phyloP scores from a whole-genome alignment of 2,888 invertebrate genomes.

The Rotaria sp. region DNA sequence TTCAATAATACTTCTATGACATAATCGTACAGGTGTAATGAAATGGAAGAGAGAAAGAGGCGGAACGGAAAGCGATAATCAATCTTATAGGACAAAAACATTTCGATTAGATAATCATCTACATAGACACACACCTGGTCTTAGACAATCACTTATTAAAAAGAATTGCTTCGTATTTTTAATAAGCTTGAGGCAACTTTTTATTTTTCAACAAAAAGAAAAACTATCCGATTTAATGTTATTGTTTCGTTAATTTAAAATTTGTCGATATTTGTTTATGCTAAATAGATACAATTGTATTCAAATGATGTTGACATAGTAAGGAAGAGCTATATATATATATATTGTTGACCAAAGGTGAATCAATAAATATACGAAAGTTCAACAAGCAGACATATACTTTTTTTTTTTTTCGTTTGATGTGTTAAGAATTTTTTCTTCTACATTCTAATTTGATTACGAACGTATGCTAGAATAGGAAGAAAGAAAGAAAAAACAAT shows the following conservation, averaged over 20 bases:
- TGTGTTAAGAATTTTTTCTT: conserved; percentile 16
- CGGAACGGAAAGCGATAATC: conserved; percentile 4
- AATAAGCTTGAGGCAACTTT: not conserved
- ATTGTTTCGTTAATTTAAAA: not conserved
- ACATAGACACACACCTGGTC: not conserved
- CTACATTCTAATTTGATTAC: conserved; percentile 12
- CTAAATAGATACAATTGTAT: conserved; percentile 22
- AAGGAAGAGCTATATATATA: not conserved
- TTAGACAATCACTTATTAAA: not conserved
- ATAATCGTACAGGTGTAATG: conserved; percentile 12
- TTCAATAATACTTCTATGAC: conserved; percentile 5
- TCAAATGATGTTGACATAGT: conserved; percentile 5
- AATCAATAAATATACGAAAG: not conserved
- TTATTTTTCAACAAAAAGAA: too few species aligned
- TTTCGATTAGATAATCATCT: conserved; percentile 7
- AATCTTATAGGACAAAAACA: not conserved
- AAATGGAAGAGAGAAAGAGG: conserved; percentile 19
- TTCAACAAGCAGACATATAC: not conserved
- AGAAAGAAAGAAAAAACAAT: not conserved
- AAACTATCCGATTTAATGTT: not conserved
- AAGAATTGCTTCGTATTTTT: not conserved
- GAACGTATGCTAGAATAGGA: not conserved
- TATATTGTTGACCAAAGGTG: conserved; percentile 1
- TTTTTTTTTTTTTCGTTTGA: not conserved
- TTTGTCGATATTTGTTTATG: not conserved